Percentiles rank a stretch among this genome's conserved stretches.
These are phyloP conservation scores for Phoenicopterus ruber DNA, from an alignment of 2,113 vertebrate species.

Conservation along the genomic window DNA sequence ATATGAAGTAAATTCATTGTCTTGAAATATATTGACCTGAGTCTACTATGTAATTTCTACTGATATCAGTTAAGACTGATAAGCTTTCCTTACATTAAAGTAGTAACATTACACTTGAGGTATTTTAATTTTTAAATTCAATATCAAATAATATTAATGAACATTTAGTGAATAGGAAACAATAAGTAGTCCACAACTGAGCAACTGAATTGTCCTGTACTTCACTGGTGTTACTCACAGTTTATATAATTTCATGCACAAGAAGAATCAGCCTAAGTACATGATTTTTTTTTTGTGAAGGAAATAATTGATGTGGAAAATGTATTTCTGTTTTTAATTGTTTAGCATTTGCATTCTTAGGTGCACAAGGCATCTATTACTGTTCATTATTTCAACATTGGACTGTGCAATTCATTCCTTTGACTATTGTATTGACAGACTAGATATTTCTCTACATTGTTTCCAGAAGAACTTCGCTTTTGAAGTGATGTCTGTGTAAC, in stretches of 20 bases:
- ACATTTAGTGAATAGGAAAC: neutral
- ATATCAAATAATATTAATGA: neutral
- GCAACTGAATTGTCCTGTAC: neutral
- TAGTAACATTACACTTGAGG: neutral
- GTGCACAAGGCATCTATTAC: neutral
- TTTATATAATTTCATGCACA: neutral
- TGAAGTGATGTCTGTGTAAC: neutral
- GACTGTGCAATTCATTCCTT: neutral
- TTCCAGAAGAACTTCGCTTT: neutral
- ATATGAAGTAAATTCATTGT: neutral
- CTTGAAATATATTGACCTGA: neutral
- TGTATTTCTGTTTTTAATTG: neutral
- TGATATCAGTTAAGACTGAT: neutral
- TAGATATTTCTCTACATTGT: neutral
- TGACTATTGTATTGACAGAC: neutral
- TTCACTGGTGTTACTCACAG: neutral
- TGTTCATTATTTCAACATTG: neutral
- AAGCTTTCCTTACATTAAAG: neutral
- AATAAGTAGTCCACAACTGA: neutral
- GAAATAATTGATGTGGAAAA: neutral
- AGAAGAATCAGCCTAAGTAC: neutral
- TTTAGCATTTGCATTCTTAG: neutral
- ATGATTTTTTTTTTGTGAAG: neutral
- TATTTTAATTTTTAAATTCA: neutral
- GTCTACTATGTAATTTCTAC: neutral